Evolutionary conservation across 2,113 vertebrate species (phyloP).

Genomic region (Tachysurus vachellii): DNA sequence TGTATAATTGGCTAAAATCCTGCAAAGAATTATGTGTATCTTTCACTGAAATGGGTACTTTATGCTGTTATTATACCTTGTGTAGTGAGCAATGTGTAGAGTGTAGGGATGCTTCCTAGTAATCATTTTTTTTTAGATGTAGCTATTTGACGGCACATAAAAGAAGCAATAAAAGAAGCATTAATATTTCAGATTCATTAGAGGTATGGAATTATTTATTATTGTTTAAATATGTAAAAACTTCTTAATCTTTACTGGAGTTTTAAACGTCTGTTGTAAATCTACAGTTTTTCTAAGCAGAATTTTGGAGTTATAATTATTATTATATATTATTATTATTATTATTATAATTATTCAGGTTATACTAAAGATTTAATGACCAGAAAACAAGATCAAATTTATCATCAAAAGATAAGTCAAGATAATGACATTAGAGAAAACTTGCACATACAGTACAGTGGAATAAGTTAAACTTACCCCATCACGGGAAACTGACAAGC

Average conservation of each 20-base stretch:
- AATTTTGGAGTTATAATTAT: not conserved
- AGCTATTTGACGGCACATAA: not conserved
- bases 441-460: not conserved
- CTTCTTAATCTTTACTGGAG: not conserved
- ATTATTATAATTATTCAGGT: not conserved
- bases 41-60: not conserved
- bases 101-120: not conserved
- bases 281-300: not conserved
- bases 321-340: too few relatives aligned
- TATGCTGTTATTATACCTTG: not conserved
- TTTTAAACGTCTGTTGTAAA: not conserved
- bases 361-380: not conserved
- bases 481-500: constrained; percentile 80
- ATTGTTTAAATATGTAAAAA: too few relatives aligned
- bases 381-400: not conserved
- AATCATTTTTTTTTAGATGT: not conserved
- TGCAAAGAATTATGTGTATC: too few relatives aligned
- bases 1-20: too few relatives aligned
- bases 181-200: not conserved
- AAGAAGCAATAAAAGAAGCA: not conserved
- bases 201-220: too few relatives aligned
- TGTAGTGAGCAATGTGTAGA: not conserved
- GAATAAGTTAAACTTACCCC: constrained; percentile 73
- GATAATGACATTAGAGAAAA: not conserved
- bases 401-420: not conserved